phyloP scores from a whole-genome alignment of 2,797 vertebrate genomes.

The Manis pentadactyla region DNA sequence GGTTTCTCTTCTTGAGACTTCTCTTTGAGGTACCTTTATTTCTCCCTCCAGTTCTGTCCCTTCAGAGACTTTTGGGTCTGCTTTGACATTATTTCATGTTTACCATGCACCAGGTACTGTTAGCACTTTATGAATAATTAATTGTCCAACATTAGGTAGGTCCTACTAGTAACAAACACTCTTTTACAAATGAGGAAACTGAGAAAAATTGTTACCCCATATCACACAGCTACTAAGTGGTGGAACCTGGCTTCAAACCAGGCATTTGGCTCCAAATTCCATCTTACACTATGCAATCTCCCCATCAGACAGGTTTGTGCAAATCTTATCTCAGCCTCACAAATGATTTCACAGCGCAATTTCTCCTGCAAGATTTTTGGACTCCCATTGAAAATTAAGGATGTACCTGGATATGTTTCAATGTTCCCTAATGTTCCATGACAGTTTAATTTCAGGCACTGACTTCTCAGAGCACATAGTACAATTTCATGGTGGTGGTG shows the following conservation, averaged over 20 bases:
- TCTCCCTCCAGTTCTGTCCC: neutral
- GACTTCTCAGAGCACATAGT: neutral
- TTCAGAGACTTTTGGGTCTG: neutral
- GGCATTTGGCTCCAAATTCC: neutral
- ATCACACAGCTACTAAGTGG: neutral
- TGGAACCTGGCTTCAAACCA: neutral
- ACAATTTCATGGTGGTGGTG: neutral
- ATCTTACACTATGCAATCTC: neutral
- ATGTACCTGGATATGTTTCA: neutral
- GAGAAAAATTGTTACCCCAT: neutral
- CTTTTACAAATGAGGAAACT: slow-evolving; percentile 10
- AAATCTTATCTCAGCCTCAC: neutral
- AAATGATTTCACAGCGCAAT: neutral
- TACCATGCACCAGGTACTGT: neutral
- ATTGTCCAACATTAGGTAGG: neutral
- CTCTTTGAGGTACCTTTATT: neutral
- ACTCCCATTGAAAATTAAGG: neutral
- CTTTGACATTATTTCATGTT: neutral
- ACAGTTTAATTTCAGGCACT: neutral
- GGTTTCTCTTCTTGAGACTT: neutral
- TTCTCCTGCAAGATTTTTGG: neutral
- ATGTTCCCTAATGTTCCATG: neutral
- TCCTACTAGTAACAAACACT: neutral
- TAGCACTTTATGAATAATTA: neutral
- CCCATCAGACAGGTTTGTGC: neutral